Conservation (phyloP, 2,797 vertebrate species). For the Lates japonicus region DNA sequence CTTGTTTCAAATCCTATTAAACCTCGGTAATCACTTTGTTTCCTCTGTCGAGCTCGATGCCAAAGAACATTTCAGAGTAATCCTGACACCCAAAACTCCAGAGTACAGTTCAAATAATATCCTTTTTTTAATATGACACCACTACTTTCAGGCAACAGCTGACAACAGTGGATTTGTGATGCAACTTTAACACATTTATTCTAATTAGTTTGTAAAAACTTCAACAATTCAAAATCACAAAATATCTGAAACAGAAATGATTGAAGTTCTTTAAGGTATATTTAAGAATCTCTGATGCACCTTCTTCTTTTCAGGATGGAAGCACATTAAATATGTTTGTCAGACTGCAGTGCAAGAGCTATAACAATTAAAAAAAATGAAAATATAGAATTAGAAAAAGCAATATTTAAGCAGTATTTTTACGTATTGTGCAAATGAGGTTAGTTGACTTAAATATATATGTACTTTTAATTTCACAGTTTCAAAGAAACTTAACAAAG, state of each 20-base stretch:
- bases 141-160: background rate
- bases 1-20: constrained; percentile 64
- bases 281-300: too few species aligned
- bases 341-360: too few species aligned
- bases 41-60: constrained; percentile 36
- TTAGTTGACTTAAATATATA: too few species aligned
- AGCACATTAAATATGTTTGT: too few species aligned
- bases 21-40: constrained; percentile 50
- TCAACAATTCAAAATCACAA: background rate
- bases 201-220: background rate
- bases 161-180: background rate
- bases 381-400: too few species aligned
- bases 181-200: background rate
- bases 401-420: too few species aligned
- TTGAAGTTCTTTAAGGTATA: too few species aligned
- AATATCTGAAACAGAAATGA: too few species aligned
- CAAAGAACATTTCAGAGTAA: constrained; percentile 38
- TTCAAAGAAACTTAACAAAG: background rate
- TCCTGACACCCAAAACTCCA: constrained; percentile 14
- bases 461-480: too few species aligned
- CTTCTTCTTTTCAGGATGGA: too few species aligned
- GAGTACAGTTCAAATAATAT: constrained; percentile 4
- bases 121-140: background rate
- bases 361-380: too few species aligned
- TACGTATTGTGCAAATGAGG: too few species aligned